Base-by-base conservation (phyloP, 1,140 invertebrate genomes). In the Artemia franciscana region DNA sequence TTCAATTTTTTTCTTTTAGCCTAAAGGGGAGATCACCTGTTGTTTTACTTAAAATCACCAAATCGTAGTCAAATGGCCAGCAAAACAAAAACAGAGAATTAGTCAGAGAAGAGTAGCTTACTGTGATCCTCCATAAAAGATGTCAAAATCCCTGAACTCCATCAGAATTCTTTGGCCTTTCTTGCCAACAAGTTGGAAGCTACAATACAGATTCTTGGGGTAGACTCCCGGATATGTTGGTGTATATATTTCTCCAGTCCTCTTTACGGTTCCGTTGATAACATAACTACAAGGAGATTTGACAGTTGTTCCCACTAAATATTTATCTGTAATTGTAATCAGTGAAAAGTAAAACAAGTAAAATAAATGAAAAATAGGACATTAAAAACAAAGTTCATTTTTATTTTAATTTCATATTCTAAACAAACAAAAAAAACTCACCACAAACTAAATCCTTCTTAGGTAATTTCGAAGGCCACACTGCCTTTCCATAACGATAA, bases 221-320 rank as follows among this genome's bases (percentile, higher is more conserved):
- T 99, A 99, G 66, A 91, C 85, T 67, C 95, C 96, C 28, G 96
- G 95, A 79, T 98, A 99, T 58, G 95, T 98, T 62, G 94, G 93
- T 59, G 94, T 94, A 65, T 93, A 75, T 68, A 99, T 84, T 70
- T 81, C 80, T 18, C 95, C 95, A 67, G 82, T 83, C 68, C 83
- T 79, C 73, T 87, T 87, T 68, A 78, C 78, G 65, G 81, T 78
- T 2, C 78, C 78, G 69, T 88, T 80, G 67, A 93, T 84, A 63
- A 81, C 81, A 76, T 86, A 92, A 69, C 83, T 86, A 75, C 90
- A 93, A 67, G 86, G 80, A 9, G 79, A 79, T 9, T 68, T 61
- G 62, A 82, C 80, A 63, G 85, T 85, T 56, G 86, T 89, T 61
- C 94, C 94, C 68, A 95, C 83, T 73, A 89, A 83, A 79, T 86